phyloP scores from a whole-genome alignment of 2,113 vertebrate species.

The Menidia beryllina region DNA sequence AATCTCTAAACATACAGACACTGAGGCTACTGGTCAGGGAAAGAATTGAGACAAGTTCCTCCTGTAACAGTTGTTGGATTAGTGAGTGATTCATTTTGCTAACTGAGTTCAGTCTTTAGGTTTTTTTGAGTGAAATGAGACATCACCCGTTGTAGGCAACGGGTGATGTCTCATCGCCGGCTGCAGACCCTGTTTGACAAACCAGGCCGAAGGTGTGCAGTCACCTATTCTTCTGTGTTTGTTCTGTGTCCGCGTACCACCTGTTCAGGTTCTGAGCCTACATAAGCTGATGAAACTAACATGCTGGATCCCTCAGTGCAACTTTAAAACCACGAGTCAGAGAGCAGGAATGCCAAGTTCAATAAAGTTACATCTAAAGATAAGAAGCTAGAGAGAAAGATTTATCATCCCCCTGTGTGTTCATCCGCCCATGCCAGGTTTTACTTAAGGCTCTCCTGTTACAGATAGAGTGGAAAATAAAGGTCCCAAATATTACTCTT shows the following conservation, averaged over 20 bases:
- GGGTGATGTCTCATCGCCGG: too few relatives aligned
- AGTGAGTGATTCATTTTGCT: neutral
- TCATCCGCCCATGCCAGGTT: constrained; percentile 9
- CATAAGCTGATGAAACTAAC: constrained; percentile 4
- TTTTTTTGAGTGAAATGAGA: too few relatives aligned
- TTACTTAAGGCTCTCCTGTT: neutral
- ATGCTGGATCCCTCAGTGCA: constrained; percentile 31
- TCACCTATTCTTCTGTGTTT: constrained; percentile 44
- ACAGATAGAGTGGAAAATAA: neutral
- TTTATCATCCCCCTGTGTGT: constrained; percentile 8
- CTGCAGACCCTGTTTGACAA: neutral
- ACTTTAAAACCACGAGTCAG: constrained; percentile 8
- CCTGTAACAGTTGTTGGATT: constrained; percentile 34
- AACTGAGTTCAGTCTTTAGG: constrained; percentile 14
- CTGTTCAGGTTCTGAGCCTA: constrained; percentile 29
- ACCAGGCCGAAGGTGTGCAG: constrained; percentile 42
- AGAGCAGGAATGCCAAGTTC: constrained; percentile 20
- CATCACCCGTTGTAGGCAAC: too few relatives aligned
- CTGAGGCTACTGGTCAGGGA: constrained; percentile 30
- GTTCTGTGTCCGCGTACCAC: constrained; percentile 19
- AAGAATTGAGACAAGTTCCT: constrained; percentile 30
- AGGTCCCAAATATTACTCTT: neutral
- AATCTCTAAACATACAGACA: neutral
- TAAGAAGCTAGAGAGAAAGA: constrained; percentile 12
- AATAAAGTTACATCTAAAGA: constrained; percentile 27